A percentile compares a stretch with the other conserved stretches of the same genome.
phyloP scores from a whole-genome alignment of 1,140 invertebrate genomes.

The Rhopalosiphum padi region DNA sequence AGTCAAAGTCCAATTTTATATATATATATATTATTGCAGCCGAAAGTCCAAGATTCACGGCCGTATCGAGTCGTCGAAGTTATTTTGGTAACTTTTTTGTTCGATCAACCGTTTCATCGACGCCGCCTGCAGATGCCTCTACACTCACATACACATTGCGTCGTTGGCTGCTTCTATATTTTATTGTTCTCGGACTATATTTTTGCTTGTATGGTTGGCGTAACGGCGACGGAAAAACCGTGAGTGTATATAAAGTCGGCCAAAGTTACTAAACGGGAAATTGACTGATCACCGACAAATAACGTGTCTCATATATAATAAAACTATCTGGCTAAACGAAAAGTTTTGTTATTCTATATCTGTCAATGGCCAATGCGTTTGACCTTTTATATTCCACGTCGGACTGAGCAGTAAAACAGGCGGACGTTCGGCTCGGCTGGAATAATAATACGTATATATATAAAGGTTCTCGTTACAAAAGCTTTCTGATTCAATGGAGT shows the following conservation, averaged over 20 bases:
- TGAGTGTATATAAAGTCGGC: too few species aligned
- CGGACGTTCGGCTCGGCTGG: too few species aligned
- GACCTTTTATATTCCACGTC: background rate
- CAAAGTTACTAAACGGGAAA: background rate
- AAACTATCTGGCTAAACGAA: background rate
- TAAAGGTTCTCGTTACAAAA: background rate
- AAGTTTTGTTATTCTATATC: slow-evolving; percentile 11
- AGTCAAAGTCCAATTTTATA: background rate
- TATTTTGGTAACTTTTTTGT: background rate
- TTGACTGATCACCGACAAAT: slow-evolving; percentile 12
- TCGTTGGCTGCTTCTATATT: background rate
- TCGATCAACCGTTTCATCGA: background rate
- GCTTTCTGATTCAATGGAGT: background rate
- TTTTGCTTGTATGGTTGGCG: background rate
- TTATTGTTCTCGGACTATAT: background rate
- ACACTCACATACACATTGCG: background rate
- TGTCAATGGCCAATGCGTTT: background rate
- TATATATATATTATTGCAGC: background rate
- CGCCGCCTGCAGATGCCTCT: too few species aligned
- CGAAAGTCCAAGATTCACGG: background rate
- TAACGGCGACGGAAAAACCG: background rate
- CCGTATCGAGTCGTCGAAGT: background rate
- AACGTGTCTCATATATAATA: slow-evolving; percentile 14
- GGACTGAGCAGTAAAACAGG: background rate
- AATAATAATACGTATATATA: background rate